phyloP scores from a whole-genome alignment of 2,113 vertebrate genomes.

The Etheostoma spectabile region DNA sequence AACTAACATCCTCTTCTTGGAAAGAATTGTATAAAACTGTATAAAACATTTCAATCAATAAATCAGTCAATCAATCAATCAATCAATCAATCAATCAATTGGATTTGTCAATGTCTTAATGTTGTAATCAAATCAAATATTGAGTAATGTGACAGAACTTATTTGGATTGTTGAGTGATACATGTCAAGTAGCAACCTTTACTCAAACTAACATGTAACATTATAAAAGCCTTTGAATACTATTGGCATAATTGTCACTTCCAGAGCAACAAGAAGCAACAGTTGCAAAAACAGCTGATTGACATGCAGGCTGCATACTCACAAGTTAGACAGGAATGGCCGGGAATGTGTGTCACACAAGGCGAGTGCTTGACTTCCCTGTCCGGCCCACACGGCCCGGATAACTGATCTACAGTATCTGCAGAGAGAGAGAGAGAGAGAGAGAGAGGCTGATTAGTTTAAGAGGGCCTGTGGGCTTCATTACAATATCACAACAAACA shows the following conservation, averaged over 20 bases:
- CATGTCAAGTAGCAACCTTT: background rate
- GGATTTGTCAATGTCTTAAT: no score
- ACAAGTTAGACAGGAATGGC: conserved; percentile 48
- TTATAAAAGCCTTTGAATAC: conserved; percentile 7
- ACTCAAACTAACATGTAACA: background rate
- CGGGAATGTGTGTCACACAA: conserved; percentile 55
- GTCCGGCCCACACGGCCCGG: conserved; percentile 55
- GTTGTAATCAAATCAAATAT: no score
- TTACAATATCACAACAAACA: conserved; percentile 85
- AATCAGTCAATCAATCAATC: no score
- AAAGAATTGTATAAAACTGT: background rate
- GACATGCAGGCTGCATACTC: conserved; percentile 45
- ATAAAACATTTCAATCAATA: no score
- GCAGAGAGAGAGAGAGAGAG: conserved; percentile 49
- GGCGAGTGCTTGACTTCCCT: conserved; percentile 38
- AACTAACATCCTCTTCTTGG: background rate
- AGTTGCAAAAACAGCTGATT: conserved; percentile 50
- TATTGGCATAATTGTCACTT: background rate
- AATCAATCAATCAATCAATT: no score
- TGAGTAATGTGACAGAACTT: background rate
- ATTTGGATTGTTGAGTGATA: background rate
- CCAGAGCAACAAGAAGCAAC: conserved; percentile 32
- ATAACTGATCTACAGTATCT: conserved; percentile 65
- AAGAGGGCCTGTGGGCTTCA: conserved; percentile 78
- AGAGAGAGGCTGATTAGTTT: conserved; percentile 74